A percentile compares a stretch with the other conserved stretches of the same genome.
phyloP scores from a whole-genome alignment of 2,888 invertebrate species.

The Hypena proboscidalis region DNA sequence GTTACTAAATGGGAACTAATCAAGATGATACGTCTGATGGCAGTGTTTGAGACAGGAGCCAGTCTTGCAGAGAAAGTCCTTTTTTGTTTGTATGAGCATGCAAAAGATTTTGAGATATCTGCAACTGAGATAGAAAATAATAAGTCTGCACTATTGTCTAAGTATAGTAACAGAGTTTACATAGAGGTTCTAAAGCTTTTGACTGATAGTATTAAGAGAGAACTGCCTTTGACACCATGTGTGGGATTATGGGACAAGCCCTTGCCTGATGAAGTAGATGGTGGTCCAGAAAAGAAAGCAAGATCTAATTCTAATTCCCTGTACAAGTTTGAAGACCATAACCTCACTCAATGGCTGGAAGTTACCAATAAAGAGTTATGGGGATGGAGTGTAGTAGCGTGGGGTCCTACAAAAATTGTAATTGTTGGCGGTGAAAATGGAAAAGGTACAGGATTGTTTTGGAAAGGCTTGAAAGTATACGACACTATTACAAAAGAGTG shows the following conservation, averaged over 20 bases:
- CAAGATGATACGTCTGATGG: constrained; percentile 53
- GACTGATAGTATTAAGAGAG: constrained; percentile 53
- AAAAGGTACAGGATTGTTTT: constrained; percentile 66
- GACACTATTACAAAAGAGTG: constrained; percentile 65
- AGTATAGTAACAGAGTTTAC: constrained; percentile 65
- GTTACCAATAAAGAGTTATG: constrained; percentile 68
- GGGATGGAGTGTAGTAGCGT: constrained; percentile 73
- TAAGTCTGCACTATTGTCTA: constrained; percentile 48
- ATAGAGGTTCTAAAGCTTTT: constrained; percentile 59
- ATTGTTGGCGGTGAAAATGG: constrained; percentile 73
- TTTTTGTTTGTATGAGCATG: constrained; percentile 56
- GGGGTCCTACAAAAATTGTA: constrained; percentile 67
- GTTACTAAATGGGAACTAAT: constrained; percentile 51
- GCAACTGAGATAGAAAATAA: constrained; percentile 38
- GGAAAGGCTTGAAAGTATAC: constrained; percentile 70
- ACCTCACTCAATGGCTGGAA: constrained; percentile 67
- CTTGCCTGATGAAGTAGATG: constrained; percentile 52
- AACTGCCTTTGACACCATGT: constrained; percentile 51
- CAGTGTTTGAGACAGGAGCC: constrained; percentile 50
- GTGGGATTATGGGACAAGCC: constrained; percentile 66
- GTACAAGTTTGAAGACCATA: constrained; percentile 57
- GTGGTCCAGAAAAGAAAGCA: constrained; percentile 36
- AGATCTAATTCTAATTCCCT: constrained; percentile 52
- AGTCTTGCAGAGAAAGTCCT: constrained; percentile 63
- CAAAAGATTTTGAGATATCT: constrained; percentile 41